Percentiles rank a stretch among this genome's conserved stretches.
Conservation (phyloP, 2,888 invertebrate species). For the Trissolcus brochymenae region DNA sequence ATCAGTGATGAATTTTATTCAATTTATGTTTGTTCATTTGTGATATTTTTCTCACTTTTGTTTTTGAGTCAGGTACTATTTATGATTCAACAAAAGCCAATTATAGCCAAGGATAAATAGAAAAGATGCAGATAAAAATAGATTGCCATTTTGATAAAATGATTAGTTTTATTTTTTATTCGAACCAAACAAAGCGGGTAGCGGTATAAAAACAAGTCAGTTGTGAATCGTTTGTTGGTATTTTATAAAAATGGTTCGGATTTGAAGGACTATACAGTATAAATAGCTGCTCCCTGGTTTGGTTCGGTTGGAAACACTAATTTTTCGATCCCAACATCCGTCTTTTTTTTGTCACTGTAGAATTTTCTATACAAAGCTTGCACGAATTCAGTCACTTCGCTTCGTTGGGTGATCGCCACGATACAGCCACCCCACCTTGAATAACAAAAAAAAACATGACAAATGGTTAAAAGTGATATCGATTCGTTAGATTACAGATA, state of each 20-base stretch:
- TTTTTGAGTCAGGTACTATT: background rate
- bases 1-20: too few species aligned
- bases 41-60: too few species aligned
- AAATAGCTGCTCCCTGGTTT: slow-evolving; percentile 82
- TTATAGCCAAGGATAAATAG: background rate
- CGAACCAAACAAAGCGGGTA: background rate
- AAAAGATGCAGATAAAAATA: background rate
- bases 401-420: slow-evolving; percentile 87
- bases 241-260: slow-evolving; percentile 10
- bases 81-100: background rate
- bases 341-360: slow-evolving; percentile 72
- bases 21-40: too few species aligned
- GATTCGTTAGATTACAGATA: background rate
- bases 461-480: slow-evolving; percentile 23
- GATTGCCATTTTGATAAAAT: background rate
- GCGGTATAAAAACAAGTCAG: background rate
- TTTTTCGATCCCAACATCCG: slow-evolving; percentile 77
- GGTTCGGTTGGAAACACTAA: slow-evolving; percentile 87
- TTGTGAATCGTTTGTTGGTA: background rate
- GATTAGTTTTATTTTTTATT: background rate
- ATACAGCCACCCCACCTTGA: slow-evolving; percentile 96
- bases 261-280: slow-evolving; percentile 60
- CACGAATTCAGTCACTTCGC: slow-evolving; percentile 83
- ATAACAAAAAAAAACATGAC: slow-evolving; percentile 44
- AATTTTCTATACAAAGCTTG: slow-evolving; percentile 83